phyloP scores from a whole-genome alignment of 30 jellyfish, hydroid and myxozoan genomes.

The Turritopsis rubra region DNA sequence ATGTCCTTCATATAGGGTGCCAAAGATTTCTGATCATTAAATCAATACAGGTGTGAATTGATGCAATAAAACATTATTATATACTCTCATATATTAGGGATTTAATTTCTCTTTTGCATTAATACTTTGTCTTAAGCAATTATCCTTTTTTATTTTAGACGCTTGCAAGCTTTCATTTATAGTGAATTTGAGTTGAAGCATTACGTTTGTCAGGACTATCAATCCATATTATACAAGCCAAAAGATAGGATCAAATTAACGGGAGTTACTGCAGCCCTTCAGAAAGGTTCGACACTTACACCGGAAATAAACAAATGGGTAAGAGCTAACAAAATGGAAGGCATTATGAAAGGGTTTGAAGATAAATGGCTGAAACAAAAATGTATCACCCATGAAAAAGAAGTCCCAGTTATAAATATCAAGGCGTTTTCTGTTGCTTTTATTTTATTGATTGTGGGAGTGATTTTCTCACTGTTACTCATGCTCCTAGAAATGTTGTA shows the following conservation, averaged over 20 bases:
- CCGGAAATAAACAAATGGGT: neutral
- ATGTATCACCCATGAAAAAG: neutral
- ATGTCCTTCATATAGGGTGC: too few species aligned
- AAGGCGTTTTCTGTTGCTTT: neutral
- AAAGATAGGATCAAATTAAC: neutral
- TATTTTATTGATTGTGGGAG: neutral
- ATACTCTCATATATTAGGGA: too few species aligned
- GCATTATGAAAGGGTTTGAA: neutral
- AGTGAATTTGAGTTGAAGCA: neutral
- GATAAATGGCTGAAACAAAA: neutral
- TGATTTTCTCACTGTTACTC: neutral
- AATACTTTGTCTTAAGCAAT: too few species aligned
- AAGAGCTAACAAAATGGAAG: neutral
- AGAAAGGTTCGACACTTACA: neutral
- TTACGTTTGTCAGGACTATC: neutral
- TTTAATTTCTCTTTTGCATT: too few species aligned
- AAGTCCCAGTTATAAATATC: neutral
- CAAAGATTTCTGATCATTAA: too few species aligned
- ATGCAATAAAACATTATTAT: too few species aligned
- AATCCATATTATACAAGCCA: neutral
- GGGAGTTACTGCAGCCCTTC: neutral
- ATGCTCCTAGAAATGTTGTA: neutral
- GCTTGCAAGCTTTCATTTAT: neutral
- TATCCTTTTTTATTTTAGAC: neutral
- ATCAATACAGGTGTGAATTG: too few species aligned